phyloP scores from a whole-genome alignment of 1,140 invertebrate genomes.

The Neodiprion virginianus region DNA sequence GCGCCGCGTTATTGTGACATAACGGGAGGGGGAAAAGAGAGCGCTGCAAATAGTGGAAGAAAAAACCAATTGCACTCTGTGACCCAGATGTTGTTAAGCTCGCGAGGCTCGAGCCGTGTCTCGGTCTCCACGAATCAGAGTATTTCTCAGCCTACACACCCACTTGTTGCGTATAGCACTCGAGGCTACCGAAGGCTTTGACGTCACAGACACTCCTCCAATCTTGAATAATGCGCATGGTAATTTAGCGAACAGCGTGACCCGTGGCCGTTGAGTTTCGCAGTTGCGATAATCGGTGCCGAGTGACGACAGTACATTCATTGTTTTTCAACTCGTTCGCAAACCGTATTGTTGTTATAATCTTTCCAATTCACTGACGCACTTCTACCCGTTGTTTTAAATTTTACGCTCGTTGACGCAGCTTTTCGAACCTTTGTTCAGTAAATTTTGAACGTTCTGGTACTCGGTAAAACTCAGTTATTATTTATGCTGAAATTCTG shows the following conservation, averaged over 20 bases:
- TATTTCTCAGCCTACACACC: conserved; percentile 24
- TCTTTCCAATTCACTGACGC: too few relatives aligned
- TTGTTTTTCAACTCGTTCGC: neutral
- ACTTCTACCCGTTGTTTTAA: too few relatives aligned
- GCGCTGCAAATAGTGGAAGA: too few relatives aligned
- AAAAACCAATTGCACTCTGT: neutral
- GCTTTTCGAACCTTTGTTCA: too few relatives aligned
- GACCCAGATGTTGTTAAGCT: neutral
- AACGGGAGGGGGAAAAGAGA: too few relatives aligned
- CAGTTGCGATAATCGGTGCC: neutral
- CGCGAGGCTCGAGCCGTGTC: neutral
- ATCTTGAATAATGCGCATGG: neutral
- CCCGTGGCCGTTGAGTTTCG: neutral
- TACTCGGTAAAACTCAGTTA: too few relatives aligned
- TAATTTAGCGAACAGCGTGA: conserved; percentile 1
- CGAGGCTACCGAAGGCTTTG: neutral
- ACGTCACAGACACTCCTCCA: conserved; percentile 11
- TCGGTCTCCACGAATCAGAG: conserved; percentile 21
- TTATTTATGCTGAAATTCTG: too few relatives aligned
- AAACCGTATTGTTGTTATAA: too few relatives aligned
- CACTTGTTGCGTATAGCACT: conserved; percentile 32
- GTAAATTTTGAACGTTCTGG: too few relatives aligned
- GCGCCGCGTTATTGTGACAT: too few relatives aligned
- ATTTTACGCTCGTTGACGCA: too few relatives aligned
- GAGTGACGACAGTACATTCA: neutral